Conservation (phyloP, 2,113 vertebrate species). For the Columba livia region DNA sequence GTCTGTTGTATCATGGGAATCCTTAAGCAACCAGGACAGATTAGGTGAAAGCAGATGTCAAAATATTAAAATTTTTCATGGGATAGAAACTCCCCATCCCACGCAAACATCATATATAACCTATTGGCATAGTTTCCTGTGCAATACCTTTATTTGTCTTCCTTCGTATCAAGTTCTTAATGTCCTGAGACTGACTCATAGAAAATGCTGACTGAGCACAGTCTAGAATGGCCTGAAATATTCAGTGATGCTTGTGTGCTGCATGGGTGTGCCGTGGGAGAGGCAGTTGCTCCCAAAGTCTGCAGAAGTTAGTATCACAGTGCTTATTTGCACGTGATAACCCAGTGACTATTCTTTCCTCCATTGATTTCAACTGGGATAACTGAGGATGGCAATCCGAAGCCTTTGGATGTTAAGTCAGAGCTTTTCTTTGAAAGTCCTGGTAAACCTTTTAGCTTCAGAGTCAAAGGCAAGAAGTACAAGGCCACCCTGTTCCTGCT, state of each 20-base stretch:
- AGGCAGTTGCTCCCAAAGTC: neutral
- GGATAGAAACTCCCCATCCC: neutral
- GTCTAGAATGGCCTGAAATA: neutral
- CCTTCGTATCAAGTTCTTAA: neutral
- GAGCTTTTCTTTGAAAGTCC: neutral
- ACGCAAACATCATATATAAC: neutral
- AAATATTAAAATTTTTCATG: neutral
- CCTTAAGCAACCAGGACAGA: neutral
- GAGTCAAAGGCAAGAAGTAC: neutral
- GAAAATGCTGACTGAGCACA: neutral
- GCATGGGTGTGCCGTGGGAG: rapidly evolving
- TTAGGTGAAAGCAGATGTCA: neutral
- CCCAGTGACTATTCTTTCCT: neutral
- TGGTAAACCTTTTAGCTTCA: neutral
- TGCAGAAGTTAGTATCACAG: neutral
- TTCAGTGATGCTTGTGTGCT: neutral
- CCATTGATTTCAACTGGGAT: neutral
- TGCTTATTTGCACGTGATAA: neutral
- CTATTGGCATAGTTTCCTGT: neutral
- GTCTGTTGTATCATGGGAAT: neutral
- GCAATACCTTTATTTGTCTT: neutral
- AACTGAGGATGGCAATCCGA: neutral
- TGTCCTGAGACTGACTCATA: neutral
- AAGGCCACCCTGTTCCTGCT: rapidly evolving
- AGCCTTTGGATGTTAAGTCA: neutral